Percentiles rank a stretch among this genome's conserved stretches.
Conservation (phyloP, 2,888 invertebrate genomes). For the Leptarthrus brevirostris region DNA sequence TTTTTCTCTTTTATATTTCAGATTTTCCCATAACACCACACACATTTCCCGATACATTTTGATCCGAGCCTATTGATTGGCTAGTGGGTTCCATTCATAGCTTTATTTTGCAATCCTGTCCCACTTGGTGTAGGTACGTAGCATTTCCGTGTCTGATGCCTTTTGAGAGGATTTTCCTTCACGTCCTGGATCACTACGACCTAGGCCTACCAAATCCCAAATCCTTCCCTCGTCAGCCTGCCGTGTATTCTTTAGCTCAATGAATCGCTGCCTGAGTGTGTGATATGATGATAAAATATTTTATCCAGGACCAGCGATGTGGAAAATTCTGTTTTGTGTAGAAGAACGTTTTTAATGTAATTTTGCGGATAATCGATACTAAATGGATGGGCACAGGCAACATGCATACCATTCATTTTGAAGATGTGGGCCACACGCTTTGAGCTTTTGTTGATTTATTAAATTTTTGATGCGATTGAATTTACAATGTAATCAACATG, state of each 20-base stretch:
- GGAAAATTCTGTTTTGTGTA: slow-evolving; percentile 53
- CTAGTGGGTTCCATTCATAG: slow-evolving; percentile 39
- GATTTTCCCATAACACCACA: neutral
- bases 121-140: neutral
- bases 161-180: slow-evolving; percentile 8
- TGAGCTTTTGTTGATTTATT: slow-evolving; percentile 44
- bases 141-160: slow-evolving; percentile 30
- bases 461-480: slow-evolving; percentile 44
- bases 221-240: no score
- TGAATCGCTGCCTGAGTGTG: slow-evolving; percentile 32
- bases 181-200: slow-evolving; percentile 5
- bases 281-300: slow-evolving; percentile 50
- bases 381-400: slow-evolving; percentile 47
- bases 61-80: slow-evolving; percentile 17
- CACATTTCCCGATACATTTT: neutral
- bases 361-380: slow-evolving; percentile 54
- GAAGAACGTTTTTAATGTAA: slow-evolving; percentile 53
- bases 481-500: slow-evolving; percentile 44
- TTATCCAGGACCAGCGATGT: slow-evolving; percentile 51
- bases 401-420: slow-evolving; percentile 32
- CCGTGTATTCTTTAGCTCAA: neutral
- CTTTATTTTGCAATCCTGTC: slow-evolving; percentile 14
- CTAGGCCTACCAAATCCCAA: neutral
- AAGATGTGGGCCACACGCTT: slow-evolving; percentile 29
- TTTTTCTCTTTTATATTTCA: slow-evolving; percentile 6